Conservation (phyloP, 2,113 vertebrate species). For the Cyphomyrus discorhynchus region DNA sequence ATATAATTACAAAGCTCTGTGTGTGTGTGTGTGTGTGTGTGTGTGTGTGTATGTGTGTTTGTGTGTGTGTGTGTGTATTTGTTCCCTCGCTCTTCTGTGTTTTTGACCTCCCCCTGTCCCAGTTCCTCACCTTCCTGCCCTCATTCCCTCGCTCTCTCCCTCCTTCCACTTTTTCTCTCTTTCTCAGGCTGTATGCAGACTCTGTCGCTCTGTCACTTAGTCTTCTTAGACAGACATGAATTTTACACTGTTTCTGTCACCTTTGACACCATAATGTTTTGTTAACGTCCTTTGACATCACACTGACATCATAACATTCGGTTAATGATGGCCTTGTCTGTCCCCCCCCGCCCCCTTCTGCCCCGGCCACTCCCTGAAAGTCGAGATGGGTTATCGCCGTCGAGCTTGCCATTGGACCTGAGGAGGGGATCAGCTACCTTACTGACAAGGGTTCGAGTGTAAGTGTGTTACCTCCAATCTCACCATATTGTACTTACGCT, state of each 20-base stretch:
- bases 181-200: background rate
- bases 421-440: constrained; percentile 98
- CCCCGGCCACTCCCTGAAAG: constrained; percentile 49
- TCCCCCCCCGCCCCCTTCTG: background rate
- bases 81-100: background rate
- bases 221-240: background rate
- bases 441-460: constrained; percentile 96
- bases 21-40: too few relatives aligned
- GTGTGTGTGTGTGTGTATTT: too few relatives aligned
- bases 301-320: background rate
- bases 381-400: constrained; percentile 98
- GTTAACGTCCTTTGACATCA: background rate
- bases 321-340: background rate
- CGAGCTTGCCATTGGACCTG: constrained; percentile 92
- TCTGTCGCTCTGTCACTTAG: background rate
- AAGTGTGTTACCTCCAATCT: constrained; percentile 46
- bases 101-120: background rate
- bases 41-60: too few relatives aligned
- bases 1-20: too few relatives aligned
- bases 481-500: background rate
- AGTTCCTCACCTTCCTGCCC: background rate
- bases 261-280: background rate
- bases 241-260: background rate
- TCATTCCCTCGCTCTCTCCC: background rate
- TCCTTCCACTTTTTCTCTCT: background rate